Evolutionary conservation across 2,113 vertebrate genomes (phyloP).

Genomic region (pig (Sus scrofa)): T2T-Sscrofa CM000818.6:3841001-3841500

Average conservation of each 20-base stretch:
- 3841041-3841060: neutral
- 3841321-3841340: constrained; percentile 90
- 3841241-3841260: constrained; percentile 88
- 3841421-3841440: constrained; percentile 77
- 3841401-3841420: constrained; percentile 84
- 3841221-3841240: constrained; percentile 86
- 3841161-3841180: constrained; percentile 59
- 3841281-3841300: constrained; percentile 81
- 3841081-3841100: neutral
- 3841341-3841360: constrained; percentile 90
- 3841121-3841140: neutral
- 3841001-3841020: neutral
- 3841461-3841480: neutral
- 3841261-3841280: constrained; percentile 89
- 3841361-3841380: constrained; percentile 49
- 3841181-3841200: constrained; percentile 71
- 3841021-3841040: neutral
- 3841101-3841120: neutral
- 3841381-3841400: constrained; percentile 83
- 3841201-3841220: constrained; percentile 85
- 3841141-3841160: neutral
- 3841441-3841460: constrained; percentile 80
- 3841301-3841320: constrained; percentile 84
- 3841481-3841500: neutral
- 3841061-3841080: neutral